Base-by-base conservation (phyloP, 1,140 invertebrate genomes). In the Myzus persicae region DNA sequence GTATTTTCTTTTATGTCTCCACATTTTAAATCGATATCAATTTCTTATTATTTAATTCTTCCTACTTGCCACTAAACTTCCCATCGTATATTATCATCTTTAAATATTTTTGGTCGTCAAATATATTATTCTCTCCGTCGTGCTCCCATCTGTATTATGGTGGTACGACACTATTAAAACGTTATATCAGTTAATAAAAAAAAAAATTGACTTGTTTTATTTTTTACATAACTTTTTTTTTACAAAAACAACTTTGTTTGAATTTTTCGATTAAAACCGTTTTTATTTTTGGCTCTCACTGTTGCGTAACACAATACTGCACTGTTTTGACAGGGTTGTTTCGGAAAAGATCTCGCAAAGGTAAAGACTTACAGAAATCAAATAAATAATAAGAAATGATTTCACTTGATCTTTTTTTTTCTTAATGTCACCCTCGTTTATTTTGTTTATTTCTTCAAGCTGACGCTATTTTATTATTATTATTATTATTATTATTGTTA, bases 291-390 rank as follows among this genome's bases (percentile, higher is more conserved):
- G 94, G 93, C 91, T 94, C 94, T 94, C 94, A 94, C 94, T 94
- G 94, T 94, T 94, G 94, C 94, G 46, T 93, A 84, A 93, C 91
- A 93, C 46, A 94, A 94, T 95, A 94, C 94, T 95, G 94, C 94
- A 95, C 94, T 94, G 91, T 94, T 94, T 94, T 93, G 54, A 95
- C 96, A 98, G 97, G 97, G 96, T 97, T 97, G 97, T 98, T 97
- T 97, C 97, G 97, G 97, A 98, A 98, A 97, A 97, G 97, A 97
- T 98, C 97, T 96, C 97, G 97, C 97, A 97, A 94, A 94, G 94
- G 94, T 94, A 94, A 94, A 93, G 93, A 93, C 81, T 93, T 84
- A 82, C 38, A 48, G 44, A 93, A 93, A 94, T 94, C 87, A 93
- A 93, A 93, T 93, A 90, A 84, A 94, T 94, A 94, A 94, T 94